Conservation (phyloP, 1,140 invertebrate species). For the Drosophila nannoptera region DNA sequence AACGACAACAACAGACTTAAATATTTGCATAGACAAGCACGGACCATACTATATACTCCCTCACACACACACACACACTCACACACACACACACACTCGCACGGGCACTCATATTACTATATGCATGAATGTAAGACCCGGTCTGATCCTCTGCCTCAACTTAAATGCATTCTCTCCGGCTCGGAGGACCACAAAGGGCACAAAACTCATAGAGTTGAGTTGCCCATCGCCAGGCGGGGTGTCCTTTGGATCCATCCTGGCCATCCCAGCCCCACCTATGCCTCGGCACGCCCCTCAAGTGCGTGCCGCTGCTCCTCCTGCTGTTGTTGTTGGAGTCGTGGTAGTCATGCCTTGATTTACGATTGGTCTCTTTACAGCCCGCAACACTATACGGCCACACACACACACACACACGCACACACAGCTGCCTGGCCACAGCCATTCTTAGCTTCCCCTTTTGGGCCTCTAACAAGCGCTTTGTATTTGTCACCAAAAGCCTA, state of each 20-base stretch:
- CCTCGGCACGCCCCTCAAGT: constrained; percentile 40
- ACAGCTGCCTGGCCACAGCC: background rate
- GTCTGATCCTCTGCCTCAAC: constrained; percentile 26
- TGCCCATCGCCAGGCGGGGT: background rate
- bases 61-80: constrained; percentile 1
- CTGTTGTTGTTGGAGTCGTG: constrained; percentile 15
- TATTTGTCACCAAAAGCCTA: constrained; percentile 56
- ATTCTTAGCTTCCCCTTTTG: constrained; percentile 20
- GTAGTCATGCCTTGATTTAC: constrained; percentile 62
- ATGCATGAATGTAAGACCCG: too few species aligned
- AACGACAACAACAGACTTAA: constrained; percentile 70
- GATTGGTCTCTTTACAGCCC: constrained; percentile 60
- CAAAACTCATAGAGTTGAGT: constrained; percentile 28
- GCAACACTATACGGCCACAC: constrained; percentile 58
- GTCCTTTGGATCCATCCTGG: background rate
- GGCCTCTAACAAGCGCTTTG: constrained; percentile 52
- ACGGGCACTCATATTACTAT: constrained; percentile 5
- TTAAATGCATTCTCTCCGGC: constrained; percentile 31
- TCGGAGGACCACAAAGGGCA: constrained; percentile 31
- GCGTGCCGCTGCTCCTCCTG: constrained; percentile 21
- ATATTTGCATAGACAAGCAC: constrained; percentile 71
- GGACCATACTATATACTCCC: constrained; percentile 10
- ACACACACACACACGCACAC: constrained; percentile 15
- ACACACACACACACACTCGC: constrained; percentile 14
- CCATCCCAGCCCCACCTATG: background rate